Conservation (phyloP, 1,140 invertebrate genomes). For the Halesus radiatus region DNA sequence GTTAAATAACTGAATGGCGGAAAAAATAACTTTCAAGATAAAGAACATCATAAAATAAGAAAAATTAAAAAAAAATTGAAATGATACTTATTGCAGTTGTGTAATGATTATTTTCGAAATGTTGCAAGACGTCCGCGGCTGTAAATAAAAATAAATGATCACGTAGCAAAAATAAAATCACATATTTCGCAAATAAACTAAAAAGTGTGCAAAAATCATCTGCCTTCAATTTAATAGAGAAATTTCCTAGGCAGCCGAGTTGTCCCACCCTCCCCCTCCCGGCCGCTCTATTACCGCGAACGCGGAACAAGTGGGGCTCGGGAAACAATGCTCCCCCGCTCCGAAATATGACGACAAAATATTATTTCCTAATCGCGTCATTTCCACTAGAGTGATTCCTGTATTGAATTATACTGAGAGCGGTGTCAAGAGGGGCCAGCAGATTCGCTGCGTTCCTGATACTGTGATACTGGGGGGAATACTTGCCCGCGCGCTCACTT, state of each 20-base stretch:
- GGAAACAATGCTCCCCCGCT: conserved; percentile 41
- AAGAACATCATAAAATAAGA: too few species aligned
- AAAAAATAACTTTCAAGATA: too few species aligned
- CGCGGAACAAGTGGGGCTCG: conserved; percentile 23
- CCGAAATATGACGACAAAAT: conserved; percentile 58
- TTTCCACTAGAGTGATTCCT: conserved; percentile 54
- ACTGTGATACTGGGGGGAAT: background rate
- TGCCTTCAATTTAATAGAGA: conserved; percentile 23
- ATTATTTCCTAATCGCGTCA: conserved; percentile 58
- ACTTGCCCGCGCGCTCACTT: conserved; percentile 9
- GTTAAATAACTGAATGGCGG: too few species aligned
- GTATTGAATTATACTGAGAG: conserved; percentile 56
- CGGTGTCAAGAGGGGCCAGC: conserved; percentile 56
- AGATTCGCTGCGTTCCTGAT: conserved; percentile 53
- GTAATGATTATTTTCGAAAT: too few species aligned
- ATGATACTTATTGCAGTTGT: too few species aligned
- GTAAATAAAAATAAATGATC: too few species aligned
- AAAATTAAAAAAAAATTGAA: too few species aligned
- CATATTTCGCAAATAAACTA: conserved; percentile 1
- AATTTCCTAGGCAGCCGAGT: background rate
- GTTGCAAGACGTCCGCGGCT: too few species aligned
- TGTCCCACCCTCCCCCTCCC: background rate
- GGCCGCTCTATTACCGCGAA: background rate
- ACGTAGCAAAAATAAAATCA: background rate
- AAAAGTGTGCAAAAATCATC: conserved; percentile 27